Evolutionary conservation across 2,797 vertebrate species (phyloP).

Genomic region (Threskiornis aethiopicus): DNA sequence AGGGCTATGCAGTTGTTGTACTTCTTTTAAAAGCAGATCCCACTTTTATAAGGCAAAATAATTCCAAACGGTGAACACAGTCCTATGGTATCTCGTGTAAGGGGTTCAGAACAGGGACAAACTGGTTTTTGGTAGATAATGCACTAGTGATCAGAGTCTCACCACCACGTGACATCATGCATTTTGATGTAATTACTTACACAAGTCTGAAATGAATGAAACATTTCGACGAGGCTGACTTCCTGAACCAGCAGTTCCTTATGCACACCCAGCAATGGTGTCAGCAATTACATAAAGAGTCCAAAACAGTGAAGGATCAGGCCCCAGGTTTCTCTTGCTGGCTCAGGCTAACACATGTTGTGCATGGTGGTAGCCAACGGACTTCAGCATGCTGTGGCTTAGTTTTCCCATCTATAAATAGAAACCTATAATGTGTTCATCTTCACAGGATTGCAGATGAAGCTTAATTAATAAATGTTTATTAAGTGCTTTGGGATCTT

Average conservation of each 20-base stretch:
- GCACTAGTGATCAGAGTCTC: fast-evolving
- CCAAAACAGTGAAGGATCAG: background rate
- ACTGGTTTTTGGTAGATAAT: background rate
- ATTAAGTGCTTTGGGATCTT: background rate
- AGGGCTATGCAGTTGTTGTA: background rate
- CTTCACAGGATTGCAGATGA: background rate
- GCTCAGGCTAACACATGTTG: background rate
- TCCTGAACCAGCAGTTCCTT: background rate
- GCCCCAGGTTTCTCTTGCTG: background rate
- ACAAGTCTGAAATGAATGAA: background rate
- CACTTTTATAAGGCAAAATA: background rate
- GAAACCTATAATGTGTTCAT: background rate
- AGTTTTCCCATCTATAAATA: background rate
- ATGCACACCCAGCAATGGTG: background rate
- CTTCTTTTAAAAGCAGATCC: background rate
- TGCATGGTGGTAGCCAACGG: background rate
- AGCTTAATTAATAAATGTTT: background rate
- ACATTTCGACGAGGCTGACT: background rate
- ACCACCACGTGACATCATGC: fast-evolving
- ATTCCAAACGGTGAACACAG: background rate
- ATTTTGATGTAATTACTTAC: background rate
- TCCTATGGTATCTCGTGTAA: background rate
- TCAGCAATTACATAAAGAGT: background rate
- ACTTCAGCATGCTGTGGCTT: background rate
- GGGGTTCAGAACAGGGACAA: background rate